Conservation (phyloP, 1,140 invertebrate genomes). For the Apis dorsata region DNA sequence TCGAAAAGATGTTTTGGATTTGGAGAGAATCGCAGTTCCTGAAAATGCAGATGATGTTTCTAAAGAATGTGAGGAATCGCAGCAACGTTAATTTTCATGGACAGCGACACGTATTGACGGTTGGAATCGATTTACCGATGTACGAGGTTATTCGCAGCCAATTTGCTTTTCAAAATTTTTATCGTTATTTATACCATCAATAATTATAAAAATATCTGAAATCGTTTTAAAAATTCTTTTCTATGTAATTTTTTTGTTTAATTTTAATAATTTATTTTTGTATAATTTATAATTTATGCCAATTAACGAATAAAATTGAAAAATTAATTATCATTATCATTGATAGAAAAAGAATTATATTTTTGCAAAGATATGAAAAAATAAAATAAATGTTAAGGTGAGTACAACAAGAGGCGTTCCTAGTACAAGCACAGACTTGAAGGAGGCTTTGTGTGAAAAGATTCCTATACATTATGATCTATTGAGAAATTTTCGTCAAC, state of each 20-base stretch:
- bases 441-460: conserved; percentile 72
- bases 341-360: not conserved
- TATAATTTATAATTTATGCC: not conserved
- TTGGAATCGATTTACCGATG: conserved; percentile 54
- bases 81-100: conserved; percentile 9
- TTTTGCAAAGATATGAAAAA: not conserved
- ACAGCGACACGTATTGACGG: conserved; percentile 51
- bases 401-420: conserved; percentile 66
- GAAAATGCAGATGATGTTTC: not conserved
- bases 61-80: not conserved
- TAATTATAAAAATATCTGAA: not conserved
- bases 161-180: conserved; percentile 39
- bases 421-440: conserved; percentile 68
- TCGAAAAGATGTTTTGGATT: conserved; percentile 35
- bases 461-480: conserved; percentile 71
- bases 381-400: conserved; percentile 51
- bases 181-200: not conserved
- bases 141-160: conserved; percentile 51
- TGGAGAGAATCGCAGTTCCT: not conserved
- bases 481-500: conserved; percentile 65
- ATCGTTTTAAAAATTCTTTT: not conserved
- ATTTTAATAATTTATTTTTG: not conserved
- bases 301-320: not conserved
- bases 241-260: too few species aligned
- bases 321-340: not conserved